Conservation (phyloP, 2,888 invertebrate species). For the Diaprepes abbreviatus region DNA sequence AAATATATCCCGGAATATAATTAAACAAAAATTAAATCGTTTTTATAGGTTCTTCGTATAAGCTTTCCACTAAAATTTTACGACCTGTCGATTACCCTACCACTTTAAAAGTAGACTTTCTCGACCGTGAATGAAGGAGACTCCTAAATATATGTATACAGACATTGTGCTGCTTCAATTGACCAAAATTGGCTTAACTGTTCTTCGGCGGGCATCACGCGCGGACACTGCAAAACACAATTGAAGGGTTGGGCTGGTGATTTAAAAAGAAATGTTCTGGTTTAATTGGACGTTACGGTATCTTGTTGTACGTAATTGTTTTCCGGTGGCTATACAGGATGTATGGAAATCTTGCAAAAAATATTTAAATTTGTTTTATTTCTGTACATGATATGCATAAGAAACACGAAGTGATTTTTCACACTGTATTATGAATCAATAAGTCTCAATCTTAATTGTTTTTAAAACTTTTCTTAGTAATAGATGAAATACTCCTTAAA, state of each 20-base stretch:
- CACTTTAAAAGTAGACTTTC: background rate
- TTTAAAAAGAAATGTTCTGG: slow-evolving; percentile 2
- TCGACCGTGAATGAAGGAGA: background rate
- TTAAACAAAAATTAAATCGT: no score
- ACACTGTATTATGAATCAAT: no score
- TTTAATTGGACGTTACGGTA: slow-evolving; percentile 11
- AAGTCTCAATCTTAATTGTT: no score
- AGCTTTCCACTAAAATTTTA: no score
- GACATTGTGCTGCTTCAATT: slow-evolving; percentile 8
- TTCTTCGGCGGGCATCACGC: slow-evolving; percentile 13
- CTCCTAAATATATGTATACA: slow-evolving; percentile 14
- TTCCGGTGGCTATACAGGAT: slow-evolving; percentile 1
- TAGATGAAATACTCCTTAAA: no score
- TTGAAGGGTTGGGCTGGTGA: slow-evolving; percentile 15
- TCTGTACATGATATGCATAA: no score
- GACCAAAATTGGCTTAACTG: slow-evolving; percentile 25
- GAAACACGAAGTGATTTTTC: no score
- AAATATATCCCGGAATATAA: no score
- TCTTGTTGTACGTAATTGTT: background rate
- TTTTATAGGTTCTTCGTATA: no score
- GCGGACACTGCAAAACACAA: background rate
- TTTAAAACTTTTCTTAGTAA: no score
- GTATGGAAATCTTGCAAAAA: no score
- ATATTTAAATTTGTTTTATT: no score
- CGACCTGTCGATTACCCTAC: background rate